phyloP scores from a whole-genome alignment of 1,140 invertebrate genomes.

The Musca domestica region DNA sequence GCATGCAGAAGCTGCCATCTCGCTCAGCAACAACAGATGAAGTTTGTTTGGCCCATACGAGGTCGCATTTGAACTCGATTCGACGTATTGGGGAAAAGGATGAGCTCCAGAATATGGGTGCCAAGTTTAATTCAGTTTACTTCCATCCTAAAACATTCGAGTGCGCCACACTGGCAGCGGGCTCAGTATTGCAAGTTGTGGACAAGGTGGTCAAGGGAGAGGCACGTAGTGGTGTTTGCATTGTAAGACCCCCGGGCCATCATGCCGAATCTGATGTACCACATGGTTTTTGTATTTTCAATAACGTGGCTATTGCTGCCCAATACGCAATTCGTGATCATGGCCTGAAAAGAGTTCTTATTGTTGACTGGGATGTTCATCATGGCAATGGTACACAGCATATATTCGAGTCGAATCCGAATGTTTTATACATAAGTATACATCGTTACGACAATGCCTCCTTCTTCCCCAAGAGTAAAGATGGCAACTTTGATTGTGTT shows the following conservation, averaged over 20 bases:
- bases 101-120: constrained; percentile 41
- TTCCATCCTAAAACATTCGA: constrained; percentile 71
- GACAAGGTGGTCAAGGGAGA: constrained; percentile 69
- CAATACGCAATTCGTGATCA: constrained; percentile 68
- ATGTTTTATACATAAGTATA: constrained; percentile 85
- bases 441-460: constrained; percentile 84
- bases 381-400: constrained; percentile 89
- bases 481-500: constrained; percentile 68
- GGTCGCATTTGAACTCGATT: constrained; percentile 61
- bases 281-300: constrained; percentile 87
- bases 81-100: constrained; percentile 40
- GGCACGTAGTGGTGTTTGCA: constrained; percentile 70
- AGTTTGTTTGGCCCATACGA: constrained; percentile 65
- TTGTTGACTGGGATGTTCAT: constrained; percentile 94
- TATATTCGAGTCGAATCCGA: constrained; percentile 70
- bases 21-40: constrained; percentile 66
- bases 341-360: constrained; percentile 69
- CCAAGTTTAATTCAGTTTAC: constrained; percentile 73
- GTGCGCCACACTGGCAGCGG: constrained; percentile 69
- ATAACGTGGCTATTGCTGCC: constrained; percentile 81
- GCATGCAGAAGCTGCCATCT: constrained; percentile 59
- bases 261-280: constrained; percentile 72
- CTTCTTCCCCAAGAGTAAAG: constrained; percentile 78
- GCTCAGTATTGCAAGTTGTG: constrained; percentile 76
- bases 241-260: constrained; percentile 85